Base-by-base conservation (phyloP, 2,113 vertebrate species). In the Gadus macrocephalus region DNA sequence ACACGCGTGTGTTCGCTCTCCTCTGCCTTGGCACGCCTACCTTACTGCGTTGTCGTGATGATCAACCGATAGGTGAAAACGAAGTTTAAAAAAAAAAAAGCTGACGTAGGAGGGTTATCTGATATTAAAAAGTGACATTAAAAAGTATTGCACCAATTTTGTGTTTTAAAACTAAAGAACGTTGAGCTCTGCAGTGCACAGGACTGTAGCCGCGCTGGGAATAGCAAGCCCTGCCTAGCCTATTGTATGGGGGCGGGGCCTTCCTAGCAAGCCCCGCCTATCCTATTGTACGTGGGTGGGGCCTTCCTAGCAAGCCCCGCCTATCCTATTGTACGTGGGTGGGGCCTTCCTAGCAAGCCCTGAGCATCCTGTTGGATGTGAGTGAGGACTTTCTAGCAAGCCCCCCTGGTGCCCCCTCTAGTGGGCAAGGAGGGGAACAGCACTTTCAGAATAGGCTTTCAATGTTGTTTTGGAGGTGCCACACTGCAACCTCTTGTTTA, bases 201-300 rank as follows among this genome's bases (percentile, higher is more conserved):
- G 90, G 94, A 96, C 95, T 96, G 97, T 96, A 94, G 96, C 93
- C 94, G 94, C 94, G 96, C 96, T 97, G 96, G 96, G 95, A 96
- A 94, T 95, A 92, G 94, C 93, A 93, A 86, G 93, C 93, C 94
- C 91, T 79, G 86, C 93, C 92, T 89, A 55, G 25, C 27, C 1
- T 49, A 49, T 25, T 76, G 75, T 67, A 80, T 11, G 20, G 9
- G n/a, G 60, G 68, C 76, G 38, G 76, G 79, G 79, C 63, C 70
- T 79, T 81, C 83, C 89, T 89, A 89, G 95, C 94, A 92, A 93
- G 93, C 93, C 94, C 59, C 83, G 64, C 83, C 81, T 78, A 53
- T 28, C 27, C 1, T 49, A 49, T 25, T 76, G 75, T 67, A 80
- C 11, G 20, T 22, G n/a, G 60, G 68, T 78, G 38, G 76, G 79